These are phyloP conservation scores for Tetramorium parvispinum DNA, from an alignment of 1,140 invertebrate species.

Conservation along the genomic window DNA sequence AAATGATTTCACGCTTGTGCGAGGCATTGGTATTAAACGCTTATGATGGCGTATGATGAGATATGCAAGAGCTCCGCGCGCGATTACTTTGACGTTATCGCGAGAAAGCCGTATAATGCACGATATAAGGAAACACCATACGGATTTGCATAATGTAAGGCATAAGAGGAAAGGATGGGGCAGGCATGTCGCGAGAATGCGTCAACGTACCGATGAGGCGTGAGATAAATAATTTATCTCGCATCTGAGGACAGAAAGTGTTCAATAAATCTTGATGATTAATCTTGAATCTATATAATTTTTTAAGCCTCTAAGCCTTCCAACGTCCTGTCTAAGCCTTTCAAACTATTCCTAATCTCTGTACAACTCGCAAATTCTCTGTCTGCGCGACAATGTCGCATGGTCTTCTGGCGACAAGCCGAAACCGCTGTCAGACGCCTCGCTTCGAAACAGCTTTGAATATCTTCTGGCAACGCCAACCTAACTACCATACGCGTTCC, in stretches of 20 bases:
- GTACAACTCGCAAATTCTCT: neutral
- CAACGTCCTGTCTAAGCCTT: neutral
- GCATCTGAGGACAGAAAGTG: neutral
- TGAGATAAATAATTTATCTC: conserved; percentile 14
- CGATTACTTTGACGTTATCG: conserved; percentile 38
- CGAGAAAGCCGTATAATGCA: conserved; percentile 8
- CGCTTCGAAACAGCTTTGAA: conserved; percentile 21
- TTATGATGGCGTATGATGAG: neutral
- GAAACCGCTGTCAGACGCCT: conserved; percentile 20
- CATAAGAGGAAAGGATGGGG: neutral
- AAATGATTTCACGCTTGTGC: neutral
- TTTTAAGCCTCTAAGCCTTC: neutral
- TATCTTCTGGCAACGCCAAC: conserved; percentile 20
- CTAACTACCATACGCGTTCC: conserved; percentile 8
- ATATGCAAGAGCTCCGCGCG: neutral
- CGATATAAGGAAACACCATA: conserved; percentile 15
- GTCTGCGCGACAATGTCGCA: conserved; percentile 7
- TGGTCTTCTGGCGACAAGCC: neutral
- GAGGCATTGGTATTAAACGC: neutral
- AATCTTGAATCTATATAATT: conserved; percentile 5
- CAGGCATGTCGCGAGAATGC: neutral
- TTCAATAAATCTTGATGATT: neutral
- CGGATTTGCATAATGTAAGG: conserved; percentile 45
- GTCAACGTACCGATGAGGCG: neutral
- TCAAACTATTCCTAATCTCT: conserved; percentile 12